A percentile compares a stretch with the other conserved stretches of the same genome.
phyloP scores from a whole-genome alignment of 1,140 invertebrate species.

The Zaprionus nigranus region DNA sequence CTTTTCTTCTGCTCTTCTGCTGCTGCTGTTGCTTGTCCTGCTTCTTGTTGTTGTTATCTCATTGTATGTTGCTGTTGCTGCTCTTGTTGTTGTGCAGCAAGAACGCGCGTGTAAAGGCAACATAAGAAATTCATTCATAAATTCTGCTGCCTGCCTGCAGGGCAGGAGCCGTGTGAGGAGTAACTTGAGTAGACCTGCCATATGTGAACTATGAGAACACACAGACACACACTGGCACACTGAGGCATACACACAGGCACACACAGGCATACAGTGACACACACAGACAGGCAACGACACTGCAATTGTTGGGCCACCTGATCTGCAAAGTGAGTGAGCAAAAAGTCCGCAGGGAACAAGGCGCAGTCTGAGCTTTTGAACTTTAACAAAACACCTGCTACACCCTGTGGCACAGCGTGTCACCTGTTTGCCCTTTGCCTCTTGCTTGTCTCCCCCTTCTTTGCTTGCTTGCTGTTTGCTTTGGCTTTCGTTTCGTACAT shows the following conservation, averaged over 20 bases:
- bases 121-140: constrained; percentile 84
- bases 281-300: too few relatives aligned
- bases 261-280: neutral
- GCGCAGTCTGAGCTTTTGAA: constrained; percentile 32
- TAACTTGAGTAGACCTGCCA: constrained; percentile 77
- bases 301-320: constrained; percentile 31
- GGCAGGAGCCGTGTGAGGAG: constrained; percentile 40
- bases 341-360: neutral
- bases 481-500: constrained; percentile 52
- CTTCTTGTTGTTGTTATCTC: constrained; percentile 30
- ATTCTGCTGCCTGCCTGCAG: constrained; percentile 46
- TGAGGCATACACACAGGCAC: neutral
- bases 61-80: constrained; percentile 5
- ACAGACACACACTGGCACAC: neutral
- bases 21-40: constrained; percentile 43
- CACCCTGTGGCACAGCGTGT: constrained; percentile 51
- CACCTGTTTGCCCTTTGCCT: constrained; percentile 67
- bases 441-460: constrained; percentile 5
- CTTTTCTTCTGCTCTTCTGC: constrained; percentile 52
- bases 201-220: constrained; percentile 51
- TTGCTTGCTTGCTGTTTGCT: constrained; percentile 51
- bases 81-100: constrained; percentile 54
- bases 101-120: constrained; percentile 80
- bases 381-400: constrained; percentile 62
- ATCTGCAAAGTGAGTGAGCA: constrained; percentile 18